Percentiles rank a stretch among this genome's conserved stretches.
Conservation (phyloP, 2,113 vertebrate species). For the Nibea coibor region DNA sequence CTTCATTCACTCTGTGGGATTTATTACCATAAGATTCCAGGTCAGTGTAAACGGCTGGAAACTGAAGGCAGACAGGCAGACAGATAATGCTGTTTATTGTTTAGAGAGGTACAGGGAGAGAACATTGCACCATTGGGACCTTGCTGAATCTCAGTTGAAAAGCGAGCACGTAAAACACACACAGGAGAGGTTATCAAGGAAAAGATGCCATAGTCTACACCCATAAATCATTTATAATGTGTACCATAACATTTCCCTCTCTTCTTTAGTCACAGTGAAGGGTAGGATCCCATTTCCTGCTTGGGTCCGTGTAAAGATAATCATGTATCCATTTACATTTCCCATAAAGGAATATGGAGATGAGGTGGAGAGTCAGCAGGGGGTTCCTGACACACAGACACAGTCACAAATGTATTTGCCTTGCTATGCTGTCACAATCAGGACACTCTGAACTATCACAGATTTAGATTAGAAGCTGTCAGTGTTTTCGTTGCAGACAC, state of each 20-base stretch:
- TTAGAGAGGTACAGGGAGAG: constrained; percentile 59
- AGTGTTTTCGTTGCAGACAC: constrained; percentile 72
- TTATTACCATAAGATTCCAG: constrained; percentile 71
- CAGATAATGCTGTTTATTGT: constrained; percentile 78
- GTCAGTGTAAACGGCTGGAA: constrained; percentile 70
- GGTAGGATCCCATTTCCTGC: constrained; percentile 78
- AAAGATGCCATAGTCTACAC: constrained; percentile 67
- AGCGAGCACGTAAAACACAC: constrained; percentile 67
- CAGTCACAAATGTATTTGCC: constrained; percentile 74
- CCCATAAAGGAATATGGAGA: constrained; percentile 82
- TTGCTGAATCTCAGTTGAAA: constrained; percentile 59
- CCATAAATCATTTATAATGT: constrained; percentile 80
- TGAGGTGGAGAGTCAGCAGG: constrained; percentile 76
- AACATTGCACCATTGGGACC: constrained; percentile 72
- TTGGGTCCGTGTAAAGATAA: constrained; percentile 80
- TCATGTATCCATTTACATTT: constrained; percentile 84
- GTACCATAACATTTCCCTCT: constrained; percentile 78
- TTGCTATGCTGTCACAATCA: constrained; percentile 79
- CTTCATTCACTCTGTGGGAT: constrained; percentile 72
- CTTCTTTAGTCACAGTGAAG: constrained; percentile 80
- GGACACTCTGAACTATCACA: constrained; percentile 78
- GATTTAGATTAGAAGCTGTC: constrained; percentile 81
- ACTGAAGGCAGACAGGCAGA: constrained; percentile 63
- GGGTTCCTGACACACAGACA: constrained; percentile 69
- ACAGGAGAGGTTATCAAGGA: constrained; percentile 75